A percentile compares a stretch with the other conserved stretches of the same genome.
phyloP scores from a whole-genome alignment of 2,113 vertebrate genomes.

The Butorides virescens region DNA sequence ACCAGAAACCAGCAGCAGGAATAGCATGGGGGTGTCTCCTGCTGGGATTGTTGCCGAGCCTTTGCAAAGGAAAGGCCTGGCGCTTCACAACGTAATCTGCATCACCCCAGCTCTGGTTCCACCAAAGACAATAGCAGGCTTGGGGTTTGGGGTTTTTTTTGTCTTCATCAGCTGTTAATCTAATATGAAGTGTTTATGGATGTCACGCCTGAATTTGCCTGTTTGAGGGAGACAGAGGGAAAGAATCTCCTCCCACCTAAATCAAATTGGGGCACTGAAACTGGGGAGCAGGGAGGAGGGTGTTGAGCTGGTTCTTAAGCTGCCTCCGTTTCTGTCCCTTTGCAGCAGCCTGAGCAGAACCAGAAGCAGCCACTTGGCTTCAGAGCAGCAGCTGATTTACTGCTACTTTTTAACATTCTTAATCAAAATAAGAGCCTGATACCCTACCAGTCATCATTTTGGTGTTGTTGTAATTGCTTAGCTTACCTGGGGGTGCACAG shows the following conservation, averaged over 20 bases:
- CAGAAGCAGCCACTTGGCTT: neutral
- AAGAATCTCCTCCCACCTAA: neutral
- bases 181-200: neutral
- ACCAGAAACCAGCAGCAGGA: neutral
- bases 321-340: neutral
- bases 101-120: neutral
- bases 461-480: neutral
- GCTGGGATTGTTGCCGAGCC: neutral
- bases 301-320: neutral
- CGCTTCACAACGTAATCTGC: neutral
- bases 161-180: neutral
- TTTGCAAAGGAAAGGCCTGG: neutral
- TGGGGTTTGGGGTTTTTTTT: neutral
- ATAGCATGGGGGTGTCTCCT: neutral
- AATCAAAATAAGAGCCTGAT: neutral
- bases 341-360: neutral
- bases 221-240: neutral
- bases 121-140: rapidly evolving
- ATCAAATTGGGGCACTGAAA: neutral
- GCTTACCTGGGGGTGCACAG: neutral
- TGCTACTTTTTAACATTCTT: neutral
- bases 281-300: neutral
- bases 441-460: neutral
- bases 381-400: neutral
- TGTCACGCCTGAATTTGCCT: neutral